Evolutionary conservation across 2,797 vertebrate genomes (phyloP).

Genomic region (Cercopithecus diana): DNA sequence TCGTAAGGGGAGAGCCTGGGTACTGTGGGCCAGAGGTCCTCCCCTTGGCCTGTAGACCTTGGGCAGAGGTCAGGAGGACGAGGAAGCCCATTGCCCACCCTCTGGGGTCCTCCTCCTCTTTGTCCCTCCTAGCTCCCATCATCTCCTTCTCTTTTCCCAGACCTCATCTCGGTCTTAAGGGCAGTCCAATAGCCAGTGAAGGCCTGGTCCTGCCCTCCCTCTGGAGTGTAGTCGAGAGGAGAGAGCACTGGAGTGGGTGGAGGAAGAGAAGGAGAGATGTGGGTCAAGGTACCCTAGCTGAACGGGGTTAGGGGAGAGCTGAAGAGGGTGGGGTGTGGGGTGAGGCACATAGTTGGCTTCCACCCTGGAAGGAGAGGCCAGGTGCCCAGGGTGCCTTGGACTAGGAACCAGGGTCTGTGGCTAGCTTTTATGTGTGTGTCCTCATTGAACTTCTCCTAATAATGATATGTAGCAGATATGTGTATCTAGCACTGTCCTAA

Average conservation of each 20-base stretch:
- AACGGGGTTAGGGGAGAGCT: background rate
- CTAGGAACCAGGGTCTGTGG: background rate
- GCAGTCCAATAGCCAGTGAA: background rate
- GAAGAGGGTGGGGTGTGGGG: background rate
- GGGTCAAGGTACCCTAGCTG: background rate
- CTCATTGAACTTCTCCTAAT: background rate
- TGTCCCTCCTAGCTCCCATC: background rate
- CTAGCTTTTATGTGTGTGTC: background rate
- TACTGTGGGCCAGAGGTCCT: background rate
- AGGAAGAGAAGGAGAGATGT: background rate
- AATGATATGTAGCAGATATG: background rate
- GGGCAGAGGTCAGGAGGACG: background rate
- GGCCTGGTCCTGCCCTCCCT: background rate
- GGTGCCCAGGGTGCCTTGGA: background rate
- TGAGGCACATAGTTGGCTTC: background rate
- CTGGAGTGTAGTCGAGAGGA: background rate
- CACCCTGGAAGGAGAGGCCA: background rate
- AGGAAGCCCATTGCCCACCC: background rate
- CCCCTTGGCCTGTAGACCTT: background rate
- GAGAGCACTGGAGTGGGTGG: background rate
- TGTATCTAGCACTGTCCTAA: background rate
- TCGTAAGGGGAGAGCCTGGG: background rate
- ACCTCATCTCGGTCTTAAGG: background rate
- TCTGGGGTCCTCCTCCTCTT: background rate
- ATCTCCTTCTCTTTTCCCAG: constrained; percentile 33